phyloP scores from a whole-genome alignment of 2,888 invertebrate species.

The Bruchidius siliquastri region DNA sequence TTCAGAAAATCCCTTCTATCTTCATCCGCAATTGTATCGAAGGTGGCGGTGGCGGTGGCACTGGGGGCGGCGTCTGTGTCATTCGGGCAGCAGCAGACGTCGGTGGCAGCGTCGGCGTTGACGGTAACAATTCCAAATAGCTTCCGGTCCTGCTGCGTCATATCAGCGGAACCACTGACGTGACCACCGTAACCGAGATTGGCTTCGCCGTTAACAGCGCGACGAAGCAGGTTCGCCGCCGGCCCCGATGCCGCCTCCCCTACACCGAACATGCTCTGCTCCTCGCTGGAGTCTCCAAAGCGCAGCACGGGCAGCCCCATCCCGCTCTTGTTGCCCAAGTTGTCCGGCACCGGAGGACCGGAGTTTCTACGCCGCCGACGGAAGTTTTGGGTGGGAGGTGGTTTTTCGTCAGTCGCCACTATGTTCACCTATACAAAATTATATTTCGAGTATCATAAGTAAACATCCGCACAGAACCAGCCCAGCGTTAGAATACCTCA shows the following conservation, averaged over 20 bases:
- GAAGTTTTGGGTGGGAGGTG: constrained; percentile 78
- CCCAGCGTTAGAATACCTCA: no score
- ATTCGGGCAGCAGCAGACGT: background rate
- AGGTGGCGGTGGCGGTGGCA: background rate
- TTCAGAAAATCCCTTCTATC: constrained; percentile 26
- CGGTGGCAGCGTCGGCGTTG: constrained; percentile 42
- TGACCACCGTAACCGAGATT: no score
- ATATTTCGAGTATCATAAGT: no score
- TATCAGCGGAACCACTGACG: no score
- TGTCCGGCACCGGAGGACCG: constrained; percentile 45
- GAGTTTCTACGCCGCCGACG: constrained; percentile 62
- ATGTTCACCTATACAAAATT: no score
- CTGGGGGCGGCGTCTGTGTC: constrained; percentile 43
- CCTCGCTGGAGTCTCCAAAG: constrained; percentile 57
- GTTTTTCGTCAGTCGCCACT: constrained; percentile 83
- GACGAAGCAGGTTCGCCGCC: no score
- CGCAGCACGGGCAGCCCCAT: constrained; percentile 54
- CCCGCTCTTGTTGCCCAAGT: constrained; percentile 31
- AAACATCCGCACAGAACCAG: no score
- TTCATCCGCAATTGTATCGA: constrained; percentile 22
- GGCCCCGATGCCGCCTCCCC: constrained; percentile 2
- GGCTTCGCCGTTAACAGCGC: no score
- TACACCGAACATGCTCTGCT: constrained; percentile 45
- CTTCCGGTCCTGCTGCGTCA: constrained; percentile 14
- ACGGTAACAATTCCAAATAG: constrained; percentile 33